Base-by-base conservation (phyloP, 2,888 invertebrate genomes). In the Phyto melanocephala region DNA sequence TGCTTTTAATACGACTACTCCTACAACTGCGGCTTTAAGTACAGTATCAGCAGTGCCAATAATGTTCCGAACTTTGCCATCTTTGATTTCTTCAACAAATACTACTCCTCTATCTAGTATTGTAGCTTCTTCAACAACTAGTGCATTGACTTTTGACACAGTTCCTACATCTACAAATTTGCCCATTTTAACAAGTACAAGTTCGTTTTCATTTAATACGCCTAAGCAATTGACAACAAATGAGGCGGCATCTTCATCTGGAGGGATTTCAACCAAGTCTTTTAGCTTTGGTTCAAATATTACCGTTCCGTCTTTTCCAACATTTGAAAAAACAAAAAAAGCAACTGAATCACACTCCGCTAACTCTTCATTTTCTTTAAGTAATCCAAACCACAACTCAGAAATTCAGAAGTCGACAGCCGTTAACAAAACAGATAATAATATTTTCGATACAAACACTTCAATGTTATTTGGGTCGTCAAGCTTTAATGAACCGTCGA, bases 141-240 rank as follows among this genome's bases (percentile, higher is more conserved):
- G 35, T 45, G 5, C 56, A 11, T 54, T 68, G 28, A 20, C 78
- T 7, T 77, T 76, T 33, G 63, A 62, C 8, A 1, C 62, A 5
- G 22, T 56, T 15, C 17, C 15, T 22, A 47, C 47, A 11, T 47
- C 72, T 10, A 8, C 40, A 37, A 77, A 40, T 37, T 20, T 62
- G 15, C 13, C 20, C 33, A 8, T 17, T 37, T 35, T 45, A 11
- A 68, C 50, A 33, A 52, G 11, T 54, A 60, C 42, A 35, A 15
- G n/a, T 47, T 37, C 62, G 0, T 81, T 80, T 11, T 24, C 70
- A 37, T 83, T 84, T 75, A 77, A 81, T 54, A 45, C 63, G 0
- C 11, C n/a, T 20, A 50, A 40, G 22, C 47, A 67, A 72, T 17
- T 45, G 3, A 4, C 40, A 20, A n/a, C 58, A 33, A 58, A 1